phyloP scores from a whole-genome alignment of 1,140 invertebrate species.

The Sminthurides bifidus region DNA sequence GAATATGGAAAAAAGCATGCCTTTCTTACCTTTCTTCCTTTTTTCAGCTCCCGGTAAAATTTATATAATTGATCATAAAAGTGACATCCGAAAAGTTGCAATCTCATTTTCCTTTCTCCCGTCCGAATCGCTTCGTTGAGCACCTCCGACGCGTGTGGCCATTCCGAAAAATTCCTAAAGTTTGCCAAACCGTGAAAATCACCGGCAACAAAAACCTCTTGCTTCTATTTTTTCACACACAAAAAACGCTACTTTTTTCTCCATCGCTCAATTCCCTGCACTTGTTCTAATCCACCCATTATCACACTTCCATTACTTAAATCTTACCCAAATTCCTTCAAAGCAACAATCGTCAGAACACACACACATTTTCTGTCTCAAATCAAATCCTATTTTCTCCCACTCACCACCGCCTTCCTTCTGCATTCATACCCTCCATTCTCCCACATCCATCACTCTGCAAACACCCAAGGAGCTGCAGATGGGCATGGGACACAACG shows the following conservation, averaged over 20 bases:
- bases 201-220: background rate
- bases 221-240: background rate
- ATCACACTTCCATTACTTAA: background rate
- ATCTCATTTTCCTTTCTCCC: background rate
- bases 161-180: background rate
- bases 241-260: background rate
- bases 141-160: slow-evolving; percentile 4
- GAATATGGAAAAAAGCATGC: too few relatives aligned
- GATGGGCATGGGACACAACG: too few relatives aligned
- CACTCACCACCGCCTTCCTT: too few relatives aligned
- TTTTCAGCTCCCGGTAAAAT: too few relatives aligned
- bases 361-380: background rate
- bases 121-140: slow-evolving; percentile 4
- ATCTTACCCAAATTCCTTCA: background rate
- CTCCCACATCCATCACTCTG: too few relatives aligned
- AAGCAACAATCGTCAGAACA: background rate
- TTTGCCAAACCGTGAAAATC: slow-evolving; percentile 11
- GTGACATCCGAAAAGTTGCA: slow-evolving; percentile 9
- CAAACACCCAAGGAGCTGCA: too few relatives aligned
- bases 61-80: slow-evolving; percentile 14
- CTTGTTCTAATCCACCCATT: background rate
- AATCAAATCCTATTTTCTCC: too few relatives aligned
- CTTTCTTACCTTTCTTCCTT: too few relatives aligned
- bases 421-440: too few relatives aligned
- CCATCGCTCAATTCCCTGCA: background rate